Evolutionary conservation across 2,888 invertebrate species (phyloP).

Genomic region (Diplazon laetatorius): DNA sequence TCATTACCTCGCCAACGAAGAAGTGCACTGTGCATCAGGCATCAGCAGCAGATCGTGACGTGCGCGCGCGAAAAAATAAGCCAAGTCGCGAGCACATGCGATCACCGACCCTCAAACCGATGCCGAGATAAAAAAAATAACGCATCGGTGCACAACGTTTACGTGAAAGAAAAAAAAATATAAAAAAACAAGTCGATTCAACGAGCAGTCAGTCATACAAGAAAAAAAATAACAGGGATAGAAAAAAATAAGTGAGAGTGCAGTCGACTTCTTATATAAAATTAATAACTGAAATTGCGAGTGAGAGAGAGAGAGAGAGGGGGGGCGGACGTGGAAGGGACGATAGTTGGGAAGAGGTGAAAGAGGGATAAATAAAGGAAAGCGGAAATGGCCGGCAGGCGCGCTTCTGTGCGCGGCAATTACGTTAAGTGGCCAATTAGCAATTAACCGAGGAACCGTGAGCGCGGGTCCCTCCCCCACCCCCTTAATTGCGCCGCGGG

Average conservation of each 20-base stretch:
- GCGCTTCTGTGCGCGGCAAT: slow-evolving; percentile 77
- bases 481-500: slow-evolving; percentile 74
- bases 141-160: background rate
- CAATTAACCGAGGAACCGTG: slow-evolving; percentile 77
- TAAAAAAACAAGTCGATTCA: slow-evolving; percentile 13
- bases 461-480: slow-evolving; percentile 53
- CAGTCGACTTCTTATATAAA: slow-evolving; percentile 57
- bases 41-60: slow-evolving; percentile 28
- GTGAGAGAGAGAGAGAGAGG: slow-evolving; percentile 22
- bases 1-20: slow-evolving; percentile 40
- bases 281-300: slow-evolving; percentile 52
- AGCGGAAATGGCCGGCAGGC: slow-evolving; percentile 78
- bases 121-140: background rate
- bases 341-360: background rate
- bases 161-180: slow-evolving; percentile 38
- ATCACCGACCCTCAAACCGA: slow-evolving; percentile 37
- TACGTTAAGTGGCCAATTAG: slow-evolving; percentile 80
- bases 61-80: slow-evolving; percentile 30
- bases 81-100: slow-evolving; percentile 23
- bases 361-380: slow-evolving; percentile 72
- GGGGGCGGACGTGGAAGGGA: no score
- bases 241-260: background rate
- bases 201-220: background rate
- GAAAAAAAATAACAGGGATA: background rate
- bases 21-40: slow-evolving; percentile 27